Percentiles rank a stretch among this genome's conserved stretches.
Conservation (phyloP, 2,888 invertebrate genomes). For the Herminia tarsipennalis region DNA sequence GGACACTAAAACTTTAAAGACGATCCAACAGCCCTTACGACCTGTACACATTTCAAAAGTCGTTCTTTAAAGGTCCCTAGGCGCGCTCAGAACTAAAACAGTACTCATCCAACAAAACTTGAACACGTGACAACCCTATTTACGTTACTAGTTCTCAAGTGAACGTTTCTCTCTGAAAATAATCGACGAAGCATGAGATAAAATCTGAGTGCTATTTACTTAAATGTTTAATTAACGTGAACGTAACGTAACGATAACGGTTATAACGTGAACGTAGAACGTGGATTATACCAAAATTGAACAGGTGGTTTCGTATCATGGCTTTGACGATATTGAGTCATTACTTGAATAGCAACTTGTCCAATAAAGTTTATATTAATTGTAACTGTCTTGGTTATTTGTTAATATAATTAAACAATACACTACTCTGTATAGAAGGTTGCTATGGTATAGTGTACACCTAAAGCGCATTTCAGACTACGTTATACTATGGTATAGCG, state of each 20-base stretch:
- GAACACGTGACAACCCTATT: neutral
- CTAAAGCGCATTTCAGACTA: too few species aligned
- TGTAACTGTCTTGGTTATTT: too few species aligned
- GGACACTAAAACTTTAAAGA: too few species aligned
- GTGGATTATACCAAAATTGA: slow-evolving; percentile 15
- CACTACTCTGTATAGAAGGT: too few species aligned
- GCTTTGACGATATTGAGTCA: neutral
- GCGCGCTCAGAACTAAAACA: neutral
- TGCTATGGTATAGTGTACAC: too few species aligned
- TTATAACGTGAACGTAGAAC: slow-evolving; percentile 18
- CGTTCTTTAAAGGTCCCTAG: neutral
- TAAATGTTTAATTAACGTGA: slow-evolving; percentile 27
- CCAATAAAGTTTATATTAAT: too few species aligned
- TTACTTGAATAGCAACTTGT: neutral
- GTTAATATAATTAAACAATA: too few species aligned
- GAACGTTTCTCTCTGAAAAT: neutral
- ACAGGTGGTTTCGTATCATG: slow-evolving; percentile 19
- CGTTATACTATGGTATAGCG: too few species aligned
- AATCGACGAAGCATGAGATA: slow-evolving; percentile 5
- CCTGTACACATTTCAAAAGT: neutral
- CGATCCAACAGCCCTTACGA: neutral
- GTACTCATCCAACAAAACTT: neutral
- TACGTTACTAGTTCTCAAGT: neutral
- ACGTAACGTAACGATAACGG: slow-evolving; percentile 17
- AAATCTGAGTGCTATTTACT: slow-evolving; percentile 23